Conservation (phyloP, 2,797 vertebrate genomes). For the Enteromius unitaeniatus region DNA sequence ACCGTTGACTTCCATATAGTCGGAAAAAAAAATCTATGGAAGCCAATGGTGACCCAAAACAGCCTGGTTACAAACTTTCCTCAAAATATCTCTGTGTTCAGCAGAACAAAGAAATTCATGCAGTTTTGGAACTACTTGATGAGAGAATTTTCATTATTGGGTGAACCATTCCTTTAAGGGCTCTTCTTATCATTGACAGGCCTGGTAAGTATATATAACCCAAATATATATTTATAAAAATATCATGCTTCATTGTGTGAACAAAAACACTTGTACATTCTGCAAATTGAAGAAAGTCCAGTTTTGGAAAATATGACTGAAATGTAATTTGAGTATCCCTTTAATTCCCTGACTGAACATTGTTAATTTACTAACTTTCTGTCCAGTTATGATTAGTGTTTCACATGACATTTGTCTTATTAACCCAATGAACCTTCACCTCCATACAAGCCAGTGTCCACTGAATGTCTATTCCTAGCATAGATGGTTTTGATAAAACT, state of each 20-base stretch:
- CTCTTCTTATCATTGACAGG: background rate
- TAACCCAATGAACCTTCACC: constrained; percentile 24
- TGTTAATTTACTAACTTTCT: background rate
- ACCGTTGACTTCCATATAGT: too few relatives aligned
- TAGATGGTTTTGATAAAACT: constrained; percentile 35
- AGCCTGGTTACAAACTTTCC: too few relatives aligned
- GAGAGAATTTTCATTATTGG: too few relatives aligned
- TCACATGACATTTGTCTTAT: background rate
- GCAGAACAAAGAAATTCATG: too few relatives aligned
- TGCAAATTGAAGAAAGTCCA: background rate
- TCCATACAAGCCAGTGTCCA: constrained; percentile 22
- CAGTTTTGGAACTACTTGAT: too few relatives aligned
- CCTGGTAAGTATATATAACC: background rate
- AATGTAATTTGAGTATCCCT: background rate
- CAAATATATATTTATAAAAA: too few relatives aligned
- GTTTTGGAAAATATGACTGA: background rate
- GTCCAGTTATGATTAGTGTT: background rate
- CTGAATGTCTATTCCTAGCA: background rate
- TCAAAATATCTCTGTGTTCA: too few relatives aligned
- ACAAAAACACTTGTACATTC: background rate
- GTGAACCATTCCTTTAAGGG: background rate
- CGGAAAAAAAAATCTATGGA: too few relatives aligned
- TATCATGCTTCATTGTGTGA: background rate
- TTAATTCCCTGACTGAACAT: background rate
- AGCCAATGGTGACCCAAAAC: too few relatives aligned